These are phyloP conservation scores for Pocillopora damicornis DNA, from an alignment of 64 coral and sea anemone genomes.

Conservation along the genomic window DNA sequence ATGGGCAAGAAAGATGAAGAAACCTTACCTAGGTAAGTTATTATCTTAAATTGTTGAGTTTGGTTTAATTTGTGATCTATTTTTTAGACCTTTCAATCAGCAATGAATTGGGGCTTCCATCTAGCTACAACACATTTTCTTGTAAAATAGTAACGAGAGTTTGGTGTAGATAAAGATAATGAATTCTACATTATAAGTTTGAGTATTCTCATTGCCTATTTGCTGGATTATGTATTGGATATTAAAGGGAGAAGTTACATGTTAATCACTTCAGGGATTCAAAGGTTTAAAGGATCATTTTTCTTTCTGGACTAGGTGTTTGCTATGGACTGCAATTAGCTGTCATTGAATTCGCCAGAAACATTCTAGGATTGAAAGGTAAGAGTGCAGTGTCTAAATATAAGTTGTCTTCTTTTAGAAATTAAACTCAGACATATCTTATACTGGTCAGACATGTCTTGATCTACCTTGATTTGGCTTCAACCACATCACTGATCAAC, in stretches of 20 bases:
- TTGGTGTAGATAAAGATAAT: too few relatives aligned
- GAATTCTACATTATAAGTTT: too few relatives aligned
- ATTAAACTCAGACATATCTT: too few relatives aligned
- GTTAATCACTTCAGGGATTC: too few relatives aligned
- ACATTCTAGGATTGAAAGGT: conserved; percentile 94
- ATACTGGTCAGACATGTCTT: not conserved
- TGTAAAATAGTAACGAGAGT: too few relatives aligned
- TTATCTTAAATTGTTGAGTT: not conserved
- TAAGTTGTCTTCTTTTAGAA: not conserved
- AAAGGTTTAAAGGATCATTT: not conserved
- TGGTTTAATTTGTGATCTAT: not conserved
- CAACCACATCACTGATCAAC: too few relatives aligned
- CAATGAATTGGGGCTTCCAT: too few relatives aligned
- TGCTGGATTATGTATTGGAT: too few relatives aligned
- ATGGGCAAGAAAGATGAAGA: conserved; percentile 83
- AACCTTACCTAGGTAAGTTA: conserved; percentile 80
- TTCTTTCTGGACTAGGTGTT: conserved; percentile 57
- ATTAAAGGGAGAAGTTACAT: too few relatives aligned
- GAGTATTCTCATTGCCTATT: too few relatives aligned
- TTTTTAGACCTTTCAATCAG: not conserved
- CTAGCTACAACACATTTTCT: too few relatives aligned
- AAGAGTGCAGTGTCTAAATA: not conserved
- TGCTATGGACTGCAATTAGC: conserved; percentile 97
- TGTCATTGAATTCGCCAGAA: conserved; percentile 93
- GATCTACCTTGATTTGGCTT: too few relatives aligned